phyloP scores from a whole-genome alignment of 2,797 vertebrate genomes.

The Myotis findleyi region DNA sequence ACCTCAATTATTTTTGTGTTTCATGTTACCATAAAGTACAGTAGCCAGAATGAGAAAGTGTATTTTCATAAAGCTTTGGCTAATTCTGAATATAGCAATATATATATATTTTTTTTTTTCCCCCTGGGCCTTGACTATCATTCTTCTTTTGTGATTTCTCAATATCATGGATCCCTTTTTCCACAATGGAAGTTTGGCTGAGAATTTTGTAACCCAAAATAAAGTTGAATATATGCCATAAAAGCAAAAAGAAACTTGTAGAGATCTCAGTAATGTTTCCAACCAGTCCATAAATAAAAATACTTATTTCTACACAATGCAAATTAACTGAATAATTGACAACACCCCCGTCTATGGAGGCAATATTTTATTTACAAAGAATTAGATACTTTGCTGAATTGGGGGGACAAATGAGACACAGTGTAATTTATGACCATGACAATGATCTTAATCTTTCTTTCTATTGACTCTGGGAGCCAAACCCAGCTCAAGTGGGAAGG shows the following conservation, averaged over 20 bases:
- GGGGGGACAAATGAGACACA: not conserved
- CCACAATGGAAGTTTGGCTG: slow-evolving; percentile 47
- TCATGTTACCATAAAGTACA: not conserved
- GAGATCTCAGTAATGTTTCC: slow-evolving; percentile 30
- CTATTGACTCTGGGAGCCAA: not conserved
- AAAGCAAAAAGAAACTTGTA: not conserved
- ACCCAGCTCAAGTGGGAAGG: not conserved
- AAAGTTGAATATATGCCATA: slow-evolving; percentile 53
- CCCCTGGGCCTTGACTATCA: not conserved
- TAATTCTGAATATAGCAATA: slow-evolving; percentile 28
- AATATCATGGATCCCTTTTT: slow-evolving; percentile 35
- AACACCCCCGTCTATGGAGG: not conserved
- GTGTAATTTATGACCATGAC: not conserved
- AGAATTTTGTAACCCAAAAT: slow-evolving; percentile 60
- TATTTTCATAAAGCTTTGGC: slow-evolving; percentile 47
- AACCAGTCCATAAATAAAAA: slow-evolving; percentile 42
- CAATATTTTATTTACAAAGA: slow-evolving; percentile 32
- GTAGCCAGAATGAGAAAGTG: not conserved
- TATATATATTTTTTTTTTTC: not conserved
- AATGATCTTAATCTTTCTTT: slow-evolving; percentile 19
- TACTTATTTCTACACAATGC: slow-evolving; percentile 20
- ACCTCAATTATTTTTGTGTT: not conserved
- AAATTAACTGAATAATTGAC: not conserved
- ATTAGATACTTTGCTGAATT: slow-evolving; percentile 3
- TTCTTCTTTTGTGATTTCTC: slow-evolving; percentile 60